Conservation (phyloP, 1,140 invertebrate genomes). For the Cydia strobilella region DNA sequence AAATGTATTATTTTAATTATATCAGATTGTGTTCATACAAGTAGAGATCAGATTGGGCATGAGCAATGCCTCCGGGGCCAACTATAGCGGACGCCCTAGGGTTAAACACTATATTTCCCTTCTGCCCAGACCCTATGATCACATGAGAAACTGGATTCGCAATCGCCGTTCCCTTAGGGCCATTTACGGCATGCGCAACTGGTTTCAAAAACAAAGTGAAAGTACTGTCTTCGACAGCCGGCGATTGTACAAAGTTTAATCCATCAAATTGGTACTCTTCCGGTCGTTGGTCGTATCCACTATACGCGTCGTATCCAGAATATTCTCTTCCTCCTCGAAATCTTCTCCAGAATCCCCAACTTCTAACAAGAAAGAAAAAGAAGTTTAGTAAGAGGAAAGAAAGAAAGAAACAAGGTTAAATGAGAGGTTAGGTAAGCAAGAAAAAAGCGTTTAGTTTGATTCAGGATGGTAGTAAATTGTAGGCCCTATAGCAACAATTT, state of each 20-base stretch:
- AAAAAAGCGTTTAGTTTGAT: constrained; percentile 47
- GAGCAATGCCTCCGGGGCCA: constrained; percentile 85
- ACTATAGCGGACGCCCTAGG: constrained; percentile 85
- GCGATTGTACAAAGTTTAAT: constrained; percentile 58
- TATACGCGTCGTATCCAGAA: constrained; percentile 34
- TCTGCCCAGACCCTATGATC: constrained; percentile 76
- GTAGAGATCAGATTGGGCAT: constrained; percentile 84
- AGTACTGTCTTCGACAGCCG: constrained; percentile 51
- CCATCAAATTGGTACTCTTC: constrained; percentile 62
- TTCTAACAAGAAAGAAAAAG: constrained; percentile 66
- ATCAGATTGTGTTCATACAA: constrained; percentile 55
- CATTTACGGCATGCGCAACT: constrained; percentile 82
- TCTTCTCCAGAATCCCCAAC: constrained; percentile 34
- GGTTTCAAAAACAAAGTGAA: constrained; percentile 82
- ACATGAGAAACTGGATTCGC: constrained; percentile 83
- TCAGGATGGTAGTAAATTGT: constrained; percentile 84
- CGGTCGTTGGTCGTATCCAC: constrained; percentile 34
- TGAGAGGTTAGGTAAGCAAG: constrained; percentile 39
- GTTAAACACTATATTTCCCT: constrained; percentile 81
- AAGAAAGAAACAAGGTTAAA: constrained; percentile 39
- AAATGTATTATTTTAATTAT: constrained; percentile 39
- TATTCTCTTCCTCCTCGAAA: constrained; percentile 34
- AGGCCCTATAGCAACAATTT: constrained; percentile 85
- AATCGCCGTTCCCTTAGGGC: constrained; percentile 83
- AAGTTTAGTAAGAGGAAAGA: constrained; percentile 48